Evolutionary conservation across 1,140 invertebrate species (phyloP).

Genomic region (Lerema accius): DNA sequence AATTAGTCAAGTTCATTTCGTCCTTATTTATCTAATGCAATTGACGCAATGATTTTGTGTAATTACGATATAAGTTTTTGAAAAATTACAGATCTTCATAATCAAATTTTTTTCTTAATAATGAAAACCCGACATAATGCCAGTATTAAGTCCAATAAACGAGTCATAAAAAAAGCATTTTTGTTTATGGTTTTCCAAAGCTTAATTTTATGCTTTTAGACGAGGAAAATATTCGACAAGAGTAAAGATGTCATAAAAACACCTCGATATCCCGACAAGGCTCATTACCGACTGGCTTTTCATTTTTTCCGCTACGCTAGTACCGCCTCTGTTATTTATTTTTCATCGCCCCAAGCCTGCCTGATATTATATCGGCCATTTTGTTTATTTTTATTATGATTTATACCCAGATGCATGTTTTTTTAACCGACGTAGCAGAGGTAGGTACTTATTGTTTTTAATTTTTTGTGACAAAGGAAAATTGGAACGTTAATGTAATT

Average conservation of each 20-base stretch:
- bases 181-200: background rate
- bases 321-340: conserved; percentile 69
- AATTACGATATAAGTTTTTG: too few species aligned
- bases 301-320: conserved; percentile 53
- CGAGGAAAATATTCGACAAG: background rate
- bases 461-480: too few species aligned
- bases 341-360: conserved; percentile 65
- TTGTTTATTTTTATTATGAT: conserved; percentile 73
- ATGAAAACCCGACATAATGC: too few species aligned
- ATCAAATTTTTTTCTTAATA: too few species aligned
- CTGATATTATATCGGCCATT: conserved; percentile 70
- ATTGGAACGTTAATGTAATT: too few species aligned
- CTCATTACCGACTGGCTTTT: conserved; percentile 54
- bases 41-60: too few species aligned
- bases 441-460: too few species aligned
- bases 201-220: conserved; percentile 12
- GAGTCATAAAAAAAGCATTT: background rate
- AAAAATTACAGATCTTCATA: too few species aligned
- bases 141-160: background rate
- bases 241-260: conserved; percentile 13
- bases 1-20: too few species aligned
- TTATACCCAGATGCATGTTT: conserved; percentile 59
- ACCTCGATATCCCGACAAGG: conserved; percentile 22
- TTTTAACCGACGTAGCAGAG: conserved; percentile 43
- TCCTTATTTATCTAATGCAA: too few species aligned